phyloP scores from a whole-genome alignment of 1,140 invertebrate genomes.

The Theocolax elegans region DNA sequence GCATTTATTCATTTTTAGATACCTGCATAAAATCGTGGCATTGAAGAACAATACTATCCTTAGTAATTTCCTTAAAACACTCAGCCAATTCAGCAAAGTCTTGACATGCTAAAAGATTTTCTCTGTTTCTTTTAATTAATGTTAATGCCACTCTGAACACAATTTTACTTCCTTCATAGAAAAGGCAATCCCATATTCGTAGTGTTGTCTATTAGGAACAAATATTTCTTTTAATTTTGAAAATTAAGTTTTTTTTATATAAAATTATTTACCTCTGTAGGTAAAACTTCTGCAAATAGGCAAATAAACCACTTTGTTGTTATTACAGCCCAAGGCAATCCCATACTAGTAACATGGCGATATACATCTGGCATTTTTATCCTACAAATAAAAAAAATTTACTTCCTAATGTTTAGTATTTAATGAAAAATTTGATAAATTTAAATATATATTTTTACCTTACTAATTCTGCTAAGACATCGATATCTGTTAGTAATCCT shows the following conservation, averaged over 20 bases:
- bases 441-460: slow-evolving; percentile 60
- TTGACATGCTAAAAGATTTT: slow-evolving; percentile 77
- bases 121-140: slow-evolving; percentile 79
- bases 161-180: slow-evolving; percentile 91
- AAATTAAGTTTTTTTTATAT: background rate
- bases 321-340: slow-evolving; percentile 87
- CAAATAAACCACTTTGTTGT: slow-evolving; percentile 96
- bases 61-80: slow-evolving; percentile 82
- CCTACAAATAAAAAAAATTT: slow-evolving; percentile 58
- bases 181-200: slow-evolving; percentile 94
- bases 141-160: slow-evolving; percentile 88
- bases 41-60: slow-evolving; percentile 77
- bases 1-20: slow-evolving; percentile 45
- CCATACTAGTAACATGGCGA: slow-evolving; percentile 79
- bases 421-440: too few relatives aligned
- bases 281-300: slow-evolving; percentile 89
- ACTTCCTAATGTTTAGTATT: background rate
- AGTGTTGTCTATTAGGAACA: slow-evolving; percentile 78
- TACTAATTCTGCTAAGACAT: slow-evolving; percentile 86
- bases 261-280: slow-evolving; percentile 76
- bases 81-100: slow-evolving; percentile 80
- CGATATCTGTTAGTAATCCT: slow-evolving; percentile 87
- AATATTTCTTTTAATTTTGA: slow-evolving; percentile 26
- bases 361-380: slow-evolving; percentile 83
- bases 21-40: slow-evolving; percentile 90